Percentiles rank a stretch among this genome's conserved stretches.
Evolutionary conservation across 35 echinoderm and acorn worm species (phyloP).

Genomic region (Apostichopus japonicus): DNA sequence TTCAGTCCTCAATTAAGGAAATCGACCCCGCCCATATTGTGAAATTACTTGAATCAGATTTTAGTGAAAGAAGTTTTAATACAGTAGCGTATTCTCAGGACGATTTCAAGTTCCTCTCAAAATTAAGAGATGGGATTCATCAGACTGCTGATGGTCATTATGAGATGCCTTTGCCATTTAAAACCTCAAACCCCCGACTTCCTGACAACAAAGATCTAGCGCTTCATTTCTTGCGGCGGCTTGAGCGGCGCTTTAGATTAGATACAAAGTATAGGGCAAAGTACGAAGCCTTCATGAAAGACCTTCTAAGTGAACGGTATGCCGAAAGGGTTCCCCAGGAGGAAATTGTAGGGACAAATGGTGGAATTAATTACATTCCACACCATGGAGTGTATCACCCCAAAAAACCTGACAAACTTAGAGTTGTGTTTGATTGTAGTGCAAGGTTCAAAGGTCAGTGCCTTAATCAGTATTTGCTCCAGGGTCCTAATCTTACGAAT

Average conservation of each 20-base stretch:
- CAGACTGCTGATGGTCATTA: slow-evolving; percentile 53
- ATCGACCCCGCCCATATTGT: slow-evolving; percentile 32
- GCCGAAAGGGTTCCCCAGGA: slow-evolving; percentile 56
- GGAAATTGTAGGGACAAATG: slow-evolving; percentile 32
- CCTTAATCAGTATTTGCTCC: slow-evolving; percentile 44
- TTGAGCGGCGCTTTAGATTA: slow-evolving; percentile 47
- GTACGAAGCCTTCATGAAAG: slow-evolving; percentile 57
- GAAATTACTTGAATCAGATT: slow-evolving; percentile 68
- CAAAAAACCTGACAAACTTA: slow-evolving; percentile 57
- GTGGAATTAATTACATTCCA: slow-evolving; percentile 58
- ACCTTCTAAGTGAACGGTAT: slow-evolving; percentile 54
- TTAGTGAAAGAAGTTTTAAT: slow-evolving; percentile 21
- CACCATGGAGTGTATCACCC: slow-evolving; percentile 72
- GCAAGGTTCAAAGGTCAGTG: slow-evolving; percentile 53
- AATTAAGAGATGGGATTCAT: slow-evolving; percentile 68
- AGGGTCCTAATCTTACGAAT: slow-evolving; percentile 43
- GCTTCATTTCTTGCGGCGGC: slow-evolving; percentile 37
- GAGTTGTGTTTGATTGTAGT: slow-evolving; percentile 61
- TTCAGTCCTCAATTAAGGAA: slow-evolving; percentile 41
- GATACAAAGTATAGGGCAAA: slow-evolving; percentile 41
- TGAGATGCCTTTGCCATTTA: slow-evolving; percentile 84
- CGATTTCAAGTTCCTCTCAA: slow-evolving; percentile 58
- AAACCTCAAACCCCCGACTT: slow-evolving; percentile 33
- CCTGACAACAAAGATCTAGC: slow-evolving; percentile 74
- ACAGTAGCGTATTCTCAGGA: slow-evolving; percentile 48